A percentile compares a stretch with the other conserved stretches of the same genome.
These are phyloP conservation scores for Brachionus rubens DNA, from an alignment of 1,140 invertebrate genomes.

Conservation along the genomic window DNA sequence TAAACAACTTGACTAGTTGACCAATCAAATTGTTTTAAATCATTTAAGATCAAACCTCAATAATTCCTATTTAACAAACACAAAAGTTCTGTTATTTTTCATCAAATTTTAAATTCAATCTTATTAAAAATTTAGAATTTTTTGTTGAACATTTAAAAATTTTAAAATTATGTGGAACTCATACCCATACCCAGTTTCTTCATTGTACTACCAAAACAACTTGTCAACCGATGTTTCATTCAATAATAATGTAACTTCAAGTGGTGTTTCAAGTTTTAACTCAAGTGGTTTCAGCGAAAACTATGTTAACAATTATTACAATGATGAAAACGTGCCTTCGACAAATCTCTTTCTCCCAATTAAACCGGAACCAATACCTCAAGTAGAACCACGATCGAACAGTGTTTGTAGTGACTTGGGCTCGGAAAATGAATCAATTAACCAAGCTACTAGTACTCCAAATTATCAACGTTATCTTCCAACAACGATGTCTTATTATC, in stretches of 20 bases:
- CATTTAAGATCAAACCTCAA: not conserved
- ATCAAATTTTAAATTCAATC: not conserved
- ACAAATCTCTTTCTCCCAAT: not conserved
- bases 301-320: not conserved
- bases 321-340: not conserved
- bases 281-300: not conserved
- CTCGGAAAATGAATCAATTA: slow-evolving; percentile 3
- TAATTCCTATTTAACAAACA: not conserved
- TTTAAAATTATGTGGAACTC: not conserved
- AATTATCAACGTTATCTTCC: slow-evolving; percentile 26
- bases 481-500: slow-evolving; percentile 3
- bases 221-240: not conserved
- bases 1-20: not conserved
- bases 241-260: not conserved
- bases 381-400: not conserved
- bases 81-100: slow-evolving; percentile 21
- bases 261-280: slow-evolving; percentile 18
- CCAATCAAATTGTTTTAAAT: not conserved
- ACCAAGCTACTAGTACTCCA: not conserved
- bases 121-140: slow-evolving; percentile 10
- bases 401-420: slow-evolving; percentile 24
- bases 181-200: not conserved
- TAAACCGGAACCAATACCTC: not conserved
- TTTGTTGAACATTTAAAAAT: not conserved
- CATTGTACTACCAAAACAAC: not conserved